Evolutionary conservation across 2,888 invertebrate species (phyloP).

Genomic region (Platypus cylindrus): DNA sequence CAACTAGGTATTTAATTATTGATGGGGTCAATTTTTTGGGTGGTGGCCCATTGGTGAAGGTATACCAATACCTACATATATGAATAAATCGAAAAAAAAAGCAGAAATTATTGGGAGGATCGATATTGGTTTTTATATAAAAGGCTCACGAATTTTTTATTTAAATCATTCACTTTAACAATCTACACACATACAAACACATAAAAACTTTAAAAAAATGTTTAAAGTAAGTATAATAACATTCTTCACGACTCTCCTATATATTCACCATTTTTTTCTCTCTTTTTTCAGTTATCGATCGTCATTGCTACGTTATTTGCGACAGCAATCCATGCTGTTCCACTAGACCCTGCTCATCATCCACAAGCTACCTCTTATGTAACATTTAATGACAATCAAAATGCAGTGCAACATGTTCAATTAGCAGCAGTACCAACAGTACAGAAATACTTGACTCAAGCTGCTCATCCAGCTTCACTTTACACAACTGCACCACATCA

Average conservation of each 20-base stretch:
- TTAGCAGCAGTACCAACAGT: conserved; percentile 9
- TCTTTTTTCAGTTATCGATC: conserved; percentile 22
- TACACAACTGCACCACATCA: conserved; percentile 17
- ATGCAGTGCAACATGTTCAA: conserved; percentile 16
- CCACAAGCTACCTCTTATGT: conserved; percentile 17
- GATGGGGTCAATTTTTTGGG: too few species aligned
- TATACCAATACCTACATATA: too few species aligned
- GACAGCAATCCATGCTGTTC: conserved; percentile 19
- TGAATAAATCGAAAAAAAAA: too few species aligned
- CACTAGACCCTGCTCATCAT: conserved; percentile 16
- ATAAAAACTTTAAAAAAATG: too few species aligned
- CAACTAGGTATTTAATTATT: too few species aligned
- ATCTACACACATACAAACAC: too few species aligned
- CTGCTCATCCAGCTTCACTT: conserved; percentile 14
- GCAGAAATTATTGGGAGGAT: too few species aligned
- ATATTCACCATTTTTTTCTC: conserved; percentile 2
- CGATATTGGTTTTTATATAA: too few species aligned
- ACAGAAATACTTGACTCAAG: not conserved
- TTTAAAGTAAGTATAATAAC: not conserved
- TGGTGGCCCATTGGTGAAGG: too few species aligned
- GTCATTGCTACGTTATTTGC: conserved; percentile 28
- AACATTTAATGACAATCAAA: conserved; percentile 19
- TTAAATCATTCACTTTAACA: too few species aligned
- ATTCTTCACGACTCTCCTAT: too few species aligned
- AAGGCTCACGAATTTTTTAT: too few species aligned